phyloP scores from a whole-genome alignment of 2,888 invertebrate genomes.

The Sisyra terminalis region DNA sequence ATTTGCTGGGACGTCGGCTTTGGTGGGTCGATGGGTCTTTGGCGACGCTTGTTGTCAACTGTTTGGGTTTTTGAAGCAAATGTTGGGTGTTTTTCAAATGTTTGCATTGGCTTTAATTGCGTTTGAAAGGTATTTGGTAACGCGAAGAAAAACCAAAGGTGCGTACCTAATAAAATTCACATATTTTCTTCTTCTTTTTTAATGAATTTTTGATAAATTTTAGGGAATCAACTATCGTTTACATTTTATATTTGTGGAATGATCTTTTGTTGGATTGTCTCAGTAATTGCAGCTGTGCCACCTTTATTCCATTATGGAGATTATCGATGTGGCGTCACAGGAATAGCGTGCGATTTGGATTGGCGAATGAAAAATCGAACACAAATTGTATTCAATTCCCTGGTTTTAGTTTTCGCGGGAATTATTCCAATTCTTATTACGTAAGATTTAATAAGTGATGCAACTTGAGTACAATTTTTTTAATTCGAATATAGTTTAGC shows the following conservation, averaged over 20 bases:
- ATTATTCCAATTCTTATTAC: conserved; percentile 29
- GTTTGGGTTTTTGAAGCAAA: conserved; percentile 36
- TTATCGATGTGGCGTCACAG: conserved; percentile 33
- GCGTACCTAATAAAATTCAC: conserved; percentile 12
- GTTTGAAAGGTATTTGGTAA: conserved; percentile 33
- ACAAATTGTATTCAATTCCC: conserved; percentile 29
- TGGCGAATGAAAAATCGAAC: conserved; percentile 31
- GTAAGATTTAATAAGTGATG: no score
- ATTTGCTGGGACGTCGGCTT: conserved; percentile 34
- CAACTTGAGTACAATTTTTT: not conserved
- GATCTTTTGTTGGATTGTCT: conserved; percentile 28
- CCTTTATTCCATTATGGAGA: conserved; percentile 32
- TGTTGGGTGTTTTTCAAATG: conserved; percentile 37
- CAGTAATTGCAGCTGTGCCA: conserved; percentile 29
- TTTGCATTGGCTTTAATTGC: conserved; percentile 30
- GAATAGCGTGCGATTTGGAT: conserved; percentile 29
- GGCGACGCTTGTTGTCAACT: conserved; percentile 34
- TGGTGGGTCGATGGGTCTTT: conserved; percentile 39
- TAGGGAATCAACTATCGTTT: conserved; percentile 22
- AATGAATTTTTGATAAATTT: not conserved
- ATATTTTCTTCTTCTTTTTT: not conserved
- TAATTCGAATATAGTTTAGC: no score
- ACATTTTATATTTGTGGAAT: conserved; percentile 29
- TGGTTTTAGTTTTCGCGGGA: conserved; percentile 29
- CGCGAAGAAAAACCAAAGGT: conserved; percentile 31